Percentiles rank a stretch among this genome's conserved stretches.
Conservation (phyloP, 2,888 invertebrate genomes). For the Belgica antarctica region DNA sequence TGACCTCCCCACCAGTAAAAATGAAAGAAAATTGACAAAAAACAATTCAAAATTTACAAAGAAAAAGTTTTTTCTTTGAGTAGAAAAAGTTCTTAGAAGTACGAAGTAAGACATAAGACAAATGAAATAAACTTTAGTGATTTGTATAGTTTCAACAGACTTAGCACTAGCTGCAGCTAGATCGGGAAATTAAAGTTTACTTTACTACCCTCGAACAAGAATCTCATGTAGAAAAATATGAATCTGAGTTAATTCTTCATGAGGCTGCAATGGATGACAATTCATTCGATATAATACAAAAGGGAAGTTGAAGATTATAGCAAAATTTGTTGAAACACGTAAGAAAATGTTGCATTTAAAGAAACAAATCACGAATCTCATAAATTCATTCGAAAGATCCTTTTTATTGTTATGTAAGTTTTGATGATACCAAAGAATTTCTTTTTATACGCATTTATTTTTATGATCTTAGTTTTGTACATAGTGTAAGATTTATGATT, state of each 20-base stretch:
- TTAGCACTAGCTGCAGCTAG: background rate
- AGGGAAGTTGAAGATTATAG: background rate
- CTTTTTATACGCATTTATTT: conserved; percentile 23
- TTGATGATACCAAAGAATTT: conserved; percentile 40
- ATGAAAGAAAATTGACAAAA: too few species aligned
- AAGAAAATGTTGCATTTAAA: conserved; percentile 40
- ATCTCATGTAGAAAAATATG: conserved; percentile 27
- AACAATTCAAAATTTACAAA: background rate
- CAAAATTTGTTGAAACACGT: conserved; percentile 33
- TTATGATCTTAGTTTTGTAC: conserved; percentile 22
- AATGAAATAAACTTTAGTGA: background rate
- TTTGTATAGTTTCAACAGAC: conserved; percentile 10
- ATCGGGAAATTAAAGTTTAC: background rate
- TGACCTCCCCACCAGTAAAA: too few species aligned
- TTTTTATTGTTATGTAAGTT: conserved; percentile 36
- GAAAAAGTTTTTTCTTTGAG: background rate
- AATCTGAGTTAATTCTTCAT: conserved; percentile 32
- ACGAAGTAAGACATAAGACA: background rate
- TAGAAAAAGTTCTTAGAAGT: background rate
- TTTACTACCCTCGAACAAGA: background rate
- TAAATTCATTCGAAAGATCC: conserved; percentile 40
- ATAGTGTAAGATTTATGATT: background rate
- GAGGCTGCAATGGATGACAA: conserved; percentile 44
- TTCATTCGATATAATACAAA: conserved; percentile 39
- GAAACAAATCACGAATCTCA: conserved; percentile 43